phyloP scores from a whole-genome alignment of 2,888 invertebrate genomes.

The Alsophila aescularia region DNA sequence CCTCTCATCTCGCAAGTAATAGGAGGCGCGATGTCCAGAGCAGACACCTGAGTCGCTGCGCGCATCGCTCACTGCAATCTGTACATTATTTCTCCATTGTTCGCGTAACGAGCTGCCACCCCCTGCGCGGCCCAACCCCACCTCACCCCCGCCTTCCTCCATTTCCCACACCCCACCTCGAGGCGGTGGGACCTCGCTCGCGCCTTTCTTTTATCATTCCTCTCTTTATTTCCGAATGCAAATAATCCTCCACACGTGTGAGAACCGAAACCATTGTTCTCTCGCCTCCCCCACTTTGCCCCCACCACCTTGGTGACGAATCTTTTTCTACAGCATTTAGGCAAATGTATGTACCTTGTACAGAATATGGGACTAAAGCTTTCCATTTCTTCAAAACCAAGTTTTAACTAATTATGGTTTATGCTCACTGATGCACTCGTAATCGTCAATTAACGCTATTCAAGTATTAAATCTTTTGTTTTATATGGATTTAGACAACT shows the following conservation, averaged over 20 bases:
- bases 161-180: constrained; percentile 82
- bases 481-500: too few relatives aligned
- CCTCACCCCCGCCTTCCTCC: constrained; percentile 55
- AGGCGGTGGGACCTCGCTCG: constrained; percentile 83
- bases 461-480: too few relatives aligned
- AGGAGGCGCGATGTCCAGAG: constrained; percentile 70
- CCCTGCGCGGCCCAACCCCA: constrained; percentile 52
- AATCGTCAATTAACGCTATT: too few relatives aligned
- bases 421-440: too few relatives aligned
- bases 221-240: constrained; percentile 86
- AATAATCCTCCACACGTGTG: constrained; percentile 86
- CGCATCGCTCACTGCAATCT: constrained; percentile 85
- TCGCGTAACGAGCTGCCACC: constrained; percentile 83
- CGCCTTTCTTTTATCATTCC: constrained; percentile 85
- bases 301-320: constrained; percentile 82
- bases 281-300: constrained; percentile 75
- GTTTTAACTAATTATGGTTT: too few relatives aligned
- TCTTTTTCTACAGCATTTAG: constrained; percentile 82
- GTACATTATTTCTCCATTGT: constrained; percentile 85
- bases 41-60: constrained; percentile 82
- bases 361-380: constrained; percentile 19
- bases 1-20: background rate
- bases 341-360: constrained; percentile 57
- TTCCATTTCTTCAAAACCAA: constrained; percentile 17
- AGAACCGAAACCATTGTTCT: constrained; percentile 86